phyloP scores from a whole-genome alignment of 1,140 invertebrate genomes.

The Xylocopa sonorina region DNA sequence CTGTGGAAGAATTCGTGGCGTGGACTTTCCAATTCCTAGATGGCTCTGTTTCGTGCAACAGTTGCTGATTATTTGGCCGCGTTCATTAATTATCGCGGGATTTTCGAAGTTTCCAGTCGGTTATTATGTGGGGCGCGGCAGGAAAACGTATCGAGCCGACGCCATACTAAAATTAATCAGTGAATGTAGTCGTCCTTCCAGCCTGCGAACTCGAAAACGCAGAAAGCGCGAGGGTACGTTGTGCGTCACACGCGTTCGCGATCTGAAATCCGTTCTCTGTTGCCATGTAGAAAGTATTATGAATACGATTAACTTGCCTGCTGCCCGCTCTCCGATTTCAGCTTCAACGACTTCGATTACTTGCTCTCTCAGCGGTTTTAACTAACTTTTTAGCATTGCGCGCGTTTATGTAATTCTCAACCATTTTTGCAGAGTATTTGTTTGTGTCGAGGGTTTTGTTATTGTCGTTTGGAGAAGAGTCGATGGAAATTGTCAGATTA shows the following conservation, averaged over 20 bases:
- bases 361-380: not conserved
- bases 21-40: too few relatives aligned
- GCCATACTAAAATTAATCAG: constrained; percentile 39
- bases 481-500: too few relatives aligned
- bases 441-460: too few relatives aligned
- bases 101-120: constrained; percentile 13
- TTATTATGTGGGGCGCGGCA: not conserved
- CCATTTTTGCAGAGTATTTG: too few relatives aligned
- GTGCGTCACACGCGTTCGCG: not conserved
- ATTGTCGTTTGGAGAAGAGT: too few relatives aligned
- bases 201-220: constrained; percentile 8
- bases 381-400: not conserved
- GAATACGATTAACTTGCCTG: not conserved
- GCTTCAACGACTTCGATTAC: not conserved
- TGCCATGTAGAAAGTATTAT: not conserved
- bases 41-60: too few relatives aligned
- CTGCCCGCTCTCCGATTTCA: not conserved
- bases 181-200: constrained; percentile 78
- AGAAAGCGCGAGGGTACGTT: not conserved
- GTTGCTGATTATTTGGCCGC: too few relatives aligned
- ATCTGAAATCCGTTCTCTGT: constrained; percentile 6
- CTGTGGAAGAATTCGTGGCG: too few relatives aligned
- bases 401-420: too few relatives aligned
- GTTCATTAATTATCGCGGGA: too few relatives aligned
- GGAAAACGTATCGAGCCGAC: not conserved